Evolutionary conservation across 2,888 invertebrate species (phyloP), one percentile per base, ranked within the genome.

Genomic region (Colostygia pectinataria): DNA sequence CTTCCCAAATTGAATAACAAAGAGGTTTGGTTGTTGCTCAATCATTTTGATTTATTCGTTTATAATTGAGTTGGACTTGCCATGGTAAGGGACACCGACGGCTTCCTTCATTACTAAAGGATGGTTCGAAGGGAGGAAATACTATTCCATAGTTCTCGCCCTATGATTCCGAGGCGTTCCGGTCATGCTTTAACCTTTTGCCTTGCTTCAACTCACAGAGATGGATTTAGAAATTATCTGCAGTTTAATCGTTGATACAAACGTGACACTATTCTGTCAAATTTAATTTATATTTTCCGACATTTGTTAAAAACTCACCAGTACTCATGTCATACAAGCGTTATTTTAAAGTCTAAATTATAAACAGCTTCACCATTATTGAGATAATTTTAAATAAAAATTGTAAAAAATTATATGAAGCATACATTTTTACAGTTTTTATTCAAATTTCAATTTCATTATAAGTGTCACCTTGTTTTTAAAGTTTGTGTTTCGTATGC

Each of bases 31-130:
- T 52, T 50, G 48, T 55, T 63, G 68, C 63, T 77, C 61, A 62
- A 73, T 77, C 68, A 74, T 76, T 71, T 77, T 83, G 82, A 84
- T 81, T 78, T 79, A 84, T 84, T 77, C 75, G 63, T 68, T 76
- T 82, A 75, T 83, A 85, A 86, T 83, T 84, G 78, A 80, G 75
- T 76, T 62, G 63, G 78, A 82, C 77, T 74, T 50, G 59, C 66
- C 61, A 62, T 63, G 65, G 57, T 56, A 68, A 70, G 72, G 73
- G 71, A 71, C 74, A 76, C 77, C 73, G 61, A 69, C 74, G 80
- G 81, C 74, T 71, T 77, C 72, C 70, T 77, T 80, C 75, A 77
- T 79, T 76, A 74, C 74, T 66, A 60, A 74, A 53, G 68, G 74
- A 77, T 72, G 60, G 66, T 68, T 69, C 40, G 65, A 64, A 73